Base-by-base conservation (phyloP, 64 coral and sea anemone species). In the Porites lutea region DNA sequence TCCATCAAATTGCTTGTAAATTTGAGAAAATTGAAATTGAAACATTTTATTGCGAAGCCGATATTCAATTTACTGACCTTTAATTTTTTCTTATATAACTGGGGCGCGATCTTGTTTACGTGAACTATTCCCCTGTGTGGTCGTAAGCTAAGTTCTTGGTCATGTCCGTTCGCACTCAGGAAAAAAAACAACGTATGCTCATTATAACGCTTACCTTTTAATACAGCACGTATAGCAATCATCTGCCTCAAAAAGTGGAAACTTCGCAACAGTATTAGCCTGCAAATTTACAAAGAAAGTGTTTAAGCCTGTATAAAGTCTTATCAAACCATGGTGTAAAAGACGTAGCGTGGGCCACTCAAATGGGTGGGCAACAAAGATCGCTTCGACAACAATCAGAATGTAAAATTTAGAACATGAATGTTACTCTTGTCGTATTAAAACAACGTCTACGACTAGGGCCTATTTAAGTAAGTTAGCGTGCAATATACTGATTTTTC, bases 401-500 rank as follows among this genome's bases (percentile, higher is more conserved):
- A 57, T 49, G 52, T 46, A 87, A 11, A 47, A 79, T 71, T 61
- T 9, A 37, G 18, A 68, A 71, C 50, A 68, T 48, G 15, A n/a
- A 2, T 18, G 45, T 18, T 48, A 54, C 62, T 27, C 27, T 37
- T 65, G 10, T 50, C 58, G 63, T 69, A 51, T 68, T 65, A 66
- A 55, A 81, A n/a, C 43, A 19, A 53, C 52, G 79, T 21, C 19
- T 71, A 14, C 5, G 52, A 63, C 54, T 70, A 70, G 52, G 48
- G 76, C 14, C 65, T 21, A 70, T 90, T 66, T 58, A 52, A 46
- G 27, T 57, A 45, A 63, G 88, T 53, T 72, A 52, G 79, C 59
- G 65, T 54, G 46, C 57, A 60, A 49, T 79, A 91, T 72, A 91
- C 78, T 83, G 57, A 91, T 73, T 65, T 83, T 92, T 86, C 74